These are phyloP conservation scores for Panopea generosa DNA, from an alignment of 2,888 invertebrate species.

Conservation along the genomic window DNA sequence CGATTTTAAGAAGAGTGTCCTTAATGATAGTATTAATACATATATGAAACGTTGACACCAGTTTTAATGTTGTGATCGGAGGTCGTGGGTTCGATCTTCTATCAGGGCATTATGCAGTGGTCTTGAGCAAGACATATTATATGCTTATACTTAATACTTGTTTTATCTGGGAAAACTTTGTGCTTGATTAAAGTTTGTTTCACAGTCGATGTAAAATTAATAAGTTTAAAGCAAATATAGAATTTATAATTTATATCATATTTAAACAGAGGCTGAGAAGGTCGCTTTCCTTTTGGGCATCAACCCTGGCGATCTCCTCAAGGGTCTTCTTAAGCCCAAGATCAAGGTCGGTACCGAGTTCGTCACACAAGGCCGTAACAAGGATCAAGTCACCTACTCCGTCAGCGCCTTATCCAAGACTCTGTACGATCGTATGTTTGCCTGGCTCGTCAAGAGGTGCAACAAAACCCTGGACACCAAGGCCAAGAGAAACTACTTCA, in stretches of 20 bases:
- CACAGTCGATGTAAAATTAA: no score
- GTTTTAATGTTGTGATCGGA: no score
- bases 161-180: no score
- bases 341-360: constrained; percentile 99
- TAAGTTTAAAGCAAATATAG: no score
- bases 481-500: constrained; percentile 99
- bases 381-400: constrained; percentile 88
- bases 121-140: no score
- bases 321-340: constrained; percentile 93
- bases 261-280: constrained; percentile 91
- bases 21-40: no score
- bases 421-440: constrained; percentile 86
- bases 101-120: no score
- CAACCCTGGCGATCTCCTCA: constrained; percentile 94
- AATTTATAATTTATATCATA: background rate
- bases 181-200: no score
- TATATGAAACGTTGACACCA: no score
- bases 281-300: constrained; percentile 96
- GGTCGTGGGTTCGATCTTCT: no score
- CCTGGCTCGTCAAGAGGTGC: constrained; percentile 99
- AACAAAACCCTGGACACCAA: constrained; percentile 99
- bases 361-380: constrained; percentile 99
- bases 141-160: no score
- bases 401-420: constrained; percentile 86
- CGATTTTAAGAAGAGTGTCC: no score